A percentile compares a stretch with the other conserved stretches of the same genome.
phyloP scores from a whole-genome alignment of 30 jellyfish, hydroid and myxozoan genomes.

The Cassiopea andromeda region DNA sequence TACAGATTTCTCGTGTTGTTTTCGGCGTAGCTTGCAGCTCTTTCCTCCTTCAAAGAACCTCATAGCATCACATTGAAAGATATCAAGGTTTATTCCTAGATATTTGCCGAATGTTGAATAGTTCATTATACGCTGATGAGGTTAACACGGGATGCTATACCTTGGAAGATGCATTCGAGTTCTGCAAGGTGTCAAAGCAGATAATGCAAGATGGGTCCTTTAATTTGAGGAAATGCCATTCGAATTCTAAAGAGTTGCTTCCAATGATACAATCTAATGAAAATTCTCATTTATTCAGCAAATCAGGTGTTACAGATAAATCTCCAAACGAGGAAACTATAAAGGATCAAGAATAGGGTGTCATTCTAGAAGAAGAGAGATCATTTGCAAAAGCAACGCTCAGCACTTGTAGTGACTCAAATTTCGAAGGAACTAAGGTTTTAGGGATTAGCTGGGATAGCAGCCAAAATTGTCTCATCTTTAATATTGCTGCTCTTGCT shows the following conservation, averaged over 20 bases:
- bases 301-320: not conserved
- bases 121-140: not conserved
- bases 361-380: not conserved
- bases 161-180: not conserved
- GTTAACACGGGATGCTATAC: slow-evolving; percentile 1
- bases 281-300: not conserved
- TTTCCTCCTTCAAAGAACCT: slow-evolving; percentile 13
- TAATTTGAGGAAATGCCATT: slow-evolving; percentile 2
- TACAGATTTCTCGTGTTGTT: slow-evolving; percentile 5
- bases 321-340: not conserved
- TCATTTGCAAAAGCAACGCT: slow-evolving; percentile 5
- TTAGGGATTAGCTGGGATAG: slow-evolving; percentile 16
- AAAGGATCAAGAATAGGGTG: not conserved
- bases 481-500: not conserved
- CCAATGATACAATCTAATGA: not conserved
- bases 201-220: slow-evolving; percentile 13
- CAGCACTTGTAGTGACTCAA: not conserved
- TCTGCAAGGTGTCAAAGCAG: not conserved
- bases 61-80: not conserved
- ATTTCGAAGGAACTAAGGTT: not conserved
- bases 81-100: not conserved
- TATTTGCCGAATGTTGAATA: not conserved
- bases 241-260: not conserved
- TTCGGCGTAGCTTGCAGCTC: slow-evolving; percentile 23
- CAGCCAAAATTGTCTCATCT: not conserved